Base-by-base conservation (phyloP, 2,797 vertebrate species). In the Lemur catta region DNA sequence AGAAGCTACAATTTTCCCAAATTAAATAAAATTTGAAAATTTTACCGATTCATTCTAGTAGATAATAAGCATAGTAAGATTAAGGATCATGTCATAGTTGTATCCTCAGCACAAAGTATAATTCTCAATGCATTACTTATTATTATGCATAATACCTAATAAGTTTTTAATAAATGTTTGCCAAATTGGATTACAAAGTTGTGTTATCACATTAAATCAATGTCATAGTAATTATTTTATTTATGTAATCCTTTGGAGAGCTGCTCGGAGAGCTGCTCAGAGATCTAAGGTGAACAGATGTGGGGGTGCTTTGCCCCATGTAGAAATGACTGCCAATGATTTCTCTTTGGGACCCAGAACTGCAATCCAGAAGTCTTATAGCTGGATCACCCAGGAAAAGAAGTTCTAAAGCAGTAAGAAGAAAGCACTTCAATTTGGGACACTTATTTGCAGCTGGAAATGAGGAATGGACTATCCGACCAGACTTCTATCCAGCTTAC, bases 401-500 rank as follows among this genome's bases (percentile, higher is more conserved):
- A 95, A 65, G 63, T 95, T 89, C 61, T 76, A 76, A 97, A 92
- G 65, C 79, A 41, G 38, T 41, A 35, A 88, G 84, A 96, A 95
- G 94, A 96, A 93, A 93, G 71, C 84, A 1, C 84, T 97, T 91
- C 86, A 6, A 7, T 74, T 94, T 78, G 93, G 48, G 93, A 75
- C 89, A 63, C 80, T 88, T 48, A 24, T 2, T 86, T 89, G 79
- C 96, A 88, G 1, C 97, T 94, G 98, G 98, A 99, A 98, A 99
- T 99, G 99, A 99, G 99, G 98, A 99, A 99, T 99, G 99, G 99
- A 98, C 98, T 99, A 90, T 99, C 99, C 91, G 99, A 99, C 97
- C 99, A 99, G 97, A 99, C 99, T 84, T 98, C 99, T 88, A 98
- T 99, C 99, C 30, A 99, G 98, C 97, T 97, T 99, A 82, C 99